Conservation (phyloP, 92 coral and sea anemone genomes). For the Parazoanthus atlanticus region DNA sequence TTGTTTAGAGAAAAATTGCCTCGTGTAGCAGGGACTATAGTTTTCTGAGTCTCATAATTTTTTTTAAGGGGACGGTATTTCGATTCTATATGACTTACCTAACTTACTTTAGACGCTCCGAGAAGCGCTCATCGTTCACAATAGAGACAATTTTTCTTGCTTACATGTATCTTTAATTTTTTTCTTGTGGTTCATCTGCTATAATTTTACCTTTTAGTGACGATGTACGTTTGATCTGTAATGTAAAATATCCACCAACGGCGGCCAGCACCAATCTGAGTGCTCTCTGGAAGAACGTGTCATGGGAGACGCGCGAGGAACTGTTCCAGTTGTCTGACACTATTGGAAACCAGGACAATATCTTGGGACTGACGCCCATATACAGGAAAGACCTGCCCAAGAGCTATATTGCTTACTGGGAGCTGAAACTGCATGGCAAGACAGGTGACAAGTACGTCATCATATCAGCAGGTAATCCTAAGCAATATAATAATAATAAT, state of each 20-base stretch:
- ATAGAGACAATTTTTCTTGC: no score
- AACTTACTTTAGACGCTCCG: no score
- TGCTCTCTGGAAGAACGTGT: slow-evolving; percentile 62
- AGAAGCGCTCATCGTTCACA: no score
- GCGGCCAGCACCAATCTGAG: slow-evolving; percentile 35
- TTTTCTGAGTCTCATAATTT: no score
- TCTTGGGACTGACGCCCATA: slow-evolving; percentile 75
- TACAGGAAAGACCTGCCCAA: slow-evolving; percentile 81
- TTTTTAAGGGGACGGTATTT: no score
- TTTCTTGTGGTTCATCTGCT: no score
- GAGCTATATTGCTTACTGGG: slow-evolving; percentile 85
- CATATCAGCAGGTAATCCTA: slow-evolving; percentile 75
- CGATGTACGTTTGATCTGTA: slow-evolving; percentile 10
- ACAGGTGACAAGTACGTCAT: slow-evolving; percentile 81
- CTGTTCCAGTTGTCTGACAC: slow-evolving; percentile 76
- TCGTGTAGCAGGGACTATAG: no score
- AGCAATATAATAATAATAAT: not conserved
- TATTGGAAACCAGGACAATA: slow-evolving; percentile 59
- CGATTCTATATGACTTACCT: no score
- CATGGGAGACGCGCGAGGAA: slow-evolving; percentile 84
- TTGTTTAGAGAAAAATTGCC: no score
- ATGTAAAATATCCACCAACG: not conserved
- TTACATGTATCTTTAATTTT: no score
- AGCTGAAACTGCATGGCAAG: slow-evolving; percentile 67
- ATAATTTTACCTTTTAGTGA: not conserved